Evolutionary conservation across 2,113 vertebrate genomes (phyloP).

Genomic region (Tringa solitaria): DNA sequence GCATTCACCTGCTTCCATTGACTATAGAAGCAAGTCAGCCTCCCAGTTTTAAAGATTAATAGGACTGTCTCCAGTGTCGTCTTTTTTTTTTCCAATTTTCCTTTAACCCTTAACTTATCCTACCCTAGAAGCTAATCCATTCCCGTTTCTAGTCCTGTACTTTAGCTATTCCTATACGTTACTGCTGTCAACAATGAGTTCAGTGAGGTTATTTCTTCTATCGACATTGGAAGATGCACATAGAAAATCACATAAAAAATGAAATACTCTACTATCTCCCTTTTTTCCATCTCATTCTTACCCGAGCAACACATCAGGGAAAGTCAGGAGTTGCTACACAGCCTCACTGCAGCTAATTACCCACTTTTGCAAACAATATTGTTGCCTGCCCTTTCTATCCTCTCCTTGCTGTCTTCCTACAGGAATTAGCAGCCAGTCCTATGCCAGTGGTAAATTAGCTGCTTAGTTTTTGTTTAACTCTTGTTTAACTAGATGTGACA

Average conservation of each 20-base stretch:
- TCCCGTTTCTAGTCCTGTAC: background rate
- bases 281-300: background rate
- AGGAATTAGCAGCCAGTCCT: background rate
- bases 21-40: background rate
- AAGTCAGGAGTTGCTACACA: background rate
- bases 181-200: background rate
- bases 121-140: background rate
- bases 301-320: background rate
- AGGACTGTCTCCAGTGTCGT: background rate
- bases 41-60: background rate
- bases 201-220: background rate
- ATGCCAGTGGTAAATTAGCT: background rate
- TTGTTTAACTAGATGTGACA: background rate
- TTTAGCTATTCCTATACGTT: background rate
- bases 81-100: background rate
- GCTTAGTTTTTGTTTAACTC: background rate
- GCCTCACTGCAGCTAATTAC: background rate
- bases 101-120: background rate
- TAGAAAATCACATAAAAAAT: background rate
- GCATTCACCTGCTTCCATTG: background rate
- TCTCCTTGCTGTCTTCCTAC: background rate
- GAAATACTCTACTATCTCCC: background rate
- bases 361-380: background rate
- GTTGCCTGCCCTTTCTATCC: background rate
- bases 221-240: background rate